These are phyloP conservation scores for Aphelenchoides avenae DNA, from an alignment of 1,140 invertebrate species.

Conservation along the genomic window DNA sequence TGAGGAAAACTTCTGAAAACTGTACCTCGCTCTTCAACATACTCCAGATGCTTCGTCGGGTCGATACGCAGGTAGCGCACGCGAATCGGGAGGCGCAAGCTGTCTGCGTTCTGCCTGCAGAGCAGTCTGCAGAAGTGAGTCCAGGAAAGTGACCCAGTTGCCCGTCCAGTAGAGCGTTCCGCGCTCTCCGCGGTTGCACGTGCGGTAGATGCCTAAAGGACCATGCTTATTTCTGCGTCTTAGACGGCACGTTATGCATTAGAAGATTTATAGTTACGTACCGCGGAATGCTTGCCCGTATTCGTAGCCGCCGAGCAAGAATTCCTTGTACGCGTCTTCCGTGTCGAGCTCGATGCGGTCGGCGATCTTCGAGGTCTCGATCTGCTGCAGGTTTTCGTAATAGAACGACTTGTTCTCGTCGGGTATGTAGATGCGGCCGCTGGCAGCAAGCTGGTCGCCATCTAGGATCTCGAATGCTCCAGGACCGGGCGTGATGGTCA, in stretches of 20 bases:
- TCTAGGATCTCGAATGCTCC: constrained; percentile 89
- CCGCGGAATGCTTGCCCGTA: constrained; percentile 80
- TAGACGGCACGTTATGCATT: background rate
- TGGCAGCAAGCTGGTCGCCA: constrained; percentile 74
- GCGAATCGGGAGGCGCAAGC: constrained; percentile 80
- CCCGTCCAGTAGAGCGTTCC: constrained; percentile 69
- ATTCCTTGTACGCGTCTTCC: constrained; percentile 85
- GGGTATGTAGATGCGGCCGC: constrained; percentile 70
- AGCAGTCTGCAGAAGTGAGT: constrained; percentile 87
- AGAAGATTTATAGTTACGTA: constrained; percentile 39
- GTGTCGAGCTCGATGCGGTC: constrained; percentile 67
- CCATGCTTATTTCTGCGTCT: background rate
- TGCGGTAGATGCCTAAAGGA: constrained; percentile 54
- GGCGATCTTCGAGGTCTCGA: constrained; percentile 48
- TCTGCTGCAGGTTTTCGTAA: constrained; percentile 56
- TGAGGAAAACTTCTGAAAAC: constrained; percentile 1
- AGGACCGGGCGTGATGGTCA: constrained; percentile 79
- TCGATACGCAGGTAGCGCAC: constrained; percentile 77
- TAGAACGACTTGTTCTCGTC: constrained; percentile 63
- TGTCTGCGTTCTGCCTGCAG: constrained; percentile 73
- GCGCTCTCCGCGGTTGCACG: constrained; percentile 57
- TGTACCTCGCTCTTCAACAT: constrained; percentile 51
- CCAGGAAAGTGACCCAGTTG: constrained; percentile 88
- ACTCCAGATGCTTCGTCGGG: constrained; percentile 63
- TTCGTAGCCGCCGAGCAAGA: constrained; percentile 85